Evolutionary conservation across 2,888 invertebrate species (phyloP).

Genomic region (Cheilosia pagana): DNA sequence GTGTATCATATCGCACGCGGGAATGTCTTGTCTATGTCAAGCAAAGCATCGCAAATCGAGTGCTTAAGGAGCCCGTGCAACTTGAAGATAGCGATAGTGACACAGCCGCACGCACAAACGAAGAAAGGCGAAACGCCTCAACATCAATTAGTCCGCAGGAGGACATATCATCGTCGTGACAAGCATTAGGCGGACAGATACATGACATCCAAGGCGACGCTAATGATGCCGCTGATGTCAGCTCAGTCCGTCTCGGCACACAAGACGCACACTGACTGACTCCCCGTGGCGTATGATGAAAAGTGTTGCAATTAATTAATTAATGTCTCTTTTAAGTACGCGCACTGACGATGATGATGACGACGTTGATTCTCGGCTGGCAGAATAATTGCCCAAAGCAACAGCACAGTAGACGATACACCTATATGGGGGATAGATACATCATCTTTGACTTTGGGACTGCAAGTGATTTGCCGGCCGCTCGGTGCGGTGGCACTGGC

Average conservation of each 20-base stretch:
- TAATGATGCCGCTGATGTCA: constrained; percentile 70
- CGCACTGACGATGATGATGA: constrained; percentile 41
- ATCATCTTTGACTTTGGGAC: constrained; percentile 15
- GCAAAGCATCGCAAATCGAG: constrained; percentile 14
- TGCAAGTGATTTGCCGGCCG: constrained; percentile 29
- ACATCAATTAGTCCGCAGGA: constrained; percentile 63
- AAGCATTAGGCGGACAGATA: constrained; percentile 73
- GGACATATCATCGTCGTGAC: constrained; percentile 66
- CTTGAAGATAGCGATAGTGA: constrained; percentile 5
- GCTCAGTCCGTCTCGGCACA: constrained; percentile 18
- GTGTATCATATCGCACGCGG: constrained; percentile 30
- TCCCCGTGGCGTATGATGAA: constrained; percentile 64
- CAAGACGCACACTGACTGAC: constrained; percentile 1
- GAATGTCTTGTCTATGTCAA: constrained; percentile 35
- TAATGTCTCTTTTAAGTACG: constrained; percentile 70
- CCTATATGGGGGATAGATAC: background rate
- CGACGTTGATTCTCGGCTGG: constrained; percentile 44
- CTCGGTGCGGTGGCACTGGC: background rate
- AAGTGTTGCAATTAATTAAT: constrained; percentile 74
- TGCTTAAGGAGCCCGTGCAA: constrained; percentile 16
- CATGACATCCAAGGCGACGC: constrained; percentile 70
- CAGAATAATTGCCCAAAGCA: constrained; percentile 54
- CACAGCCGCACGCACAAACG: constrained; percentile 11
- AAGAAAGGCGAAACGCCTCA: constrained; percentile 45
- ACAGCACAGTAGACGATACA: background rate